Percentiles rank a stretch among this genome's conserved stretches.
Conservation (phyloP, 2,888 invertebrate genomes). For the Drosophila tanythrix region DNA sequence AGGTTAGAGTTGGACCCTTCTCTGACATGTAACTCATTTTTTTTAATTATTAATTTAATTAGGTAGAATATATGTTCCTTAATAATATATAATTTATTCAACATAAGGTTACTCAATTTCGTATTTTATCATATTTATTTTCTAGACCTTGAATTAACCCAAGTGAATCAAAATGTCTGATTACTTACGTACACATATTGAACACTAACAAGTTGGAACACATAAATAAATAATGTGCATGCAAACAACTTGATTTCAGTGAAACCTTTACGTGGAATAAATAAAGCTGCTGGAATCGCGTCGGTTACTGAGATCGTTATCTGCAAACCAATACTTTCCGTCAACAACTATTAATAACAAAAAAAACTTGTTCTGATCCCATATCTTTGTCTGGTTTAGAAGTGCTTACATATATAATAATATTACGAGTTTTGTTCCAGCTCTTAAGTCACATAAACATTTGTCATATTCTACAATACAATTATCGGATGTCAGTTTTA, state of each 20-base stretch:
- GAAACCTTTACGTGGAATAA: not conserved
- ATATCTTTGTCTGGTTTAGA: rapidly evolving
- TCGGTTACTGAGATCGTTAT: not conserved
- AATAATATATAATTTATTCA: not conserved
- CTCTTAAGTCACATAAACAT: not conserved
- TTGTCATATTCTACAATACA: not conserved
- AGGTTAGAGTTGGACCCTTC: not conserved
- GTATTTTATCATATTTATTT: not conserved
- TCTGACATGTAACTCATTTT: too few species aligned
- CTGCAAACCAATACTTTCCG: not conserved
- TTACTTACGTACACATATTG: not conserved
- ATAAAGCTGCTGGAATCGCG: not conserved
- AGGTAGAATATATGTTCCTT: too few species aligned
- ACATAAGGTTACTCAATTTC: not conserved
- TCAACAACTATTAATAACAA: not conserved
- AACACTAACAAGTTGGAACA: not conserved
- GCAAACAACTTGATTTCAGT: not conserved
- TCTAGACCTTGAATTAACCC: too few species aligned
- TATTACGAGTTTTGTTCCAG: not conserved
- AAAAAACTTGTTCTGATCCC: not conserved
- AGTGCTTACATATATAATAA: not conserved
- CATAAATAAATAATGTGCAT: not conserved
- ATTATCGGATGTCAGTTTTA: not conserved
- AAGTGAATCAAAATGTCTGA: not conserved
- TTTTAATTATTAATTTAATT: not conserved